Base-by-base conservation (phyloP, 2,797 vertebrate species). In the Phrynocephalus vlangalii region DNA sequence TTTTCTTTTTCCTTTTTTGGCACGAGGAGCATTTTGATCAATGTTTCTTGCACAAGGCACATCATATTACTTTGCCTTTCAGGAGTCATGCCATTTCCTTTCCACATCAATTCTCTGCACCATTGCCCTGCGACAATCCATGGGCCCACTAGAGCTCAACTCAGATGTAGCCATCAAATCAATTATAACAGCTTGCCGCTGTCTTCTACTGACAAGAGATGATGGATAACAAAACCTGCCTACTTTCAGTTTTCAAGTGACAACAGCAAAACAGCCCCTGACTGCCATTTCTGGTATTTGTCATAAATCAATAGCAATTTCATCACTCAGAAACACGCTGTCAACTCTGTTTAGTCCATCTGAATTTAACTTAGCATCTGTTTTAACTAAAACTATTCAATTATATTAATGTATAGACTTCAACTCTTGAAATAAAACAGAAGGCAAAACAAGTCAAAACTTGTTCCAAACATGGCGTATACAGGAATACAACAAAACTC, bases 231-330 rank as follows among this genome's bases (percentile, higher is more conserved):
- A 97, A 97, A 97, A 97, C 97, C 97, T 96, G 96, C 96, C 97
- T 97, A 97, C 96, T 97, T 97, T 97, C 95, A 96, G 97, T 96
- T 97, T 94, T 94, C 96, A 96, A 97, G 94, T 97, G 97, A 98
- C 97, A 97, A 97, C 97, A 97, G 98, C 97, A 97, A 97, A 97
- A 97, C 96, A 97, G 96, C 95, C 94, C 94, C 95, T 96, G 97
- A 96, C 89, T 94, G 94, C 96, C 96, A 96, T 96, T 95, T 95
- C 96, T 96, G 97, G 97, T 97, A 97, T 97, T 97, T 97, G 97
- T 98, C 97, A 98, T 98, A 98, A 98, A 98, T 98, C 98, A 98
- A 96, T 97, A 97, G 96, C 96, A 97, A 97, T 98, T 98, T 98
- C 96, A 97, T 97, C 96, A 97, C 89, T 96, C 86, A 94, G 94